Conservation (phyloP, 2,888 invertebrate species). For the Resseliella maxima region DNA sequence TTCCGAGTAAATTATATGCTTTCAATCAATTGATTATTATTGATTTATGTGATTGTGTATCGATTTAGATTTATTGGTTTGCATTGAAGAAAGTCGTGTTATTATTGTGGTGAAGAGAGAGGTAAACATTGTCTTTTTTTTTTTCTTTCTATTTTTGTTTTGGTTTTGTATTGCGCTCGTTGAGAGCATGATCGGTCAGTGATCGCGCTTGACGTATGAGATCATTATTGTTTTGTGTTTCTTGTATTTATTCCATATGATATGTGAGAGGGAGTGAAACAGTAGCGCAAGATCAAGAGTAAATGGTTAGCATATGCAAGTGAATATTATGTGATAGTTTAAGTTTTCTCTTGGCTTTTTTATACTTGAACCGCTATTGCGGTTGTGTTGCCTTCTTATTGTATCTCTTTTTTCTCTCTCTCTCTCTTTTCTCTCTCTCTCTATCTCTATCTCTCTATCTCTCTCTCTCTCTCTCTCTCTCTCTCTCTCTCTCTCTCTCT, state of each 20-base stretch:
- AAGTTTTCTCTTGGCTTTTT: not conserved
- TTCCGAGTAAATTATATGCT: constrained; percentile 30
- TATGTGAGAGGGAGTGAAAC: constrained; percentile 11
- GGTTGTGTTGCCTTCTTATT: not conserved
- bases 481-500: too few relatives aligned
- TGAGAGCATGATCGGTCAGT: constrained; percentile 39
- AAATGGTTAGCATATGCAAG: not conserved
- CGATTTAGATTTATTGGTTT: not conserved
- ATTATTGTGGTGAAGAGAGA: not conserved
- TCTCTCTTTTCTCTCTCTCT: too few relatives aligned
- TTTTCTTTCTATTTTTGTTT: not conserved
- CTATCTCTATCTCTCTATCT: too few relatives aligned
- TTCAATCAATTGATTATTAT: not conserved
- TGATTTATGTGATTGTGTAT: not conserved
- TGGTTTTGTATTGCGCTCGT: not conserved
- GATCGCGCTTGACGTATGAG: constrained; percentile 36
- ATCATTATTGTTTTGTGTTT: not conserved
- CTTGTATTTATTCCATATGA: not conserved
- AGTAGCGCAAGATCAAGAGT: constrained; percentile 51
- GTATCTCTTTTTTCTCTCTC: not conserved
- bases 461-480: too few relatives aligned
- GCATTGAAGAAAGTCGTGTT: not conserved
- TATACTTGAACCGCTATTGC: not conserved
- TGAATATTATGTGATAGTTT: constrained; percentile 22
- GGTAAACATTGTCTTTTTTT: not conserved